Conservation (phyloP, 2,888 invertebrate genomes). For the Nomada goodeniana region DNA sequence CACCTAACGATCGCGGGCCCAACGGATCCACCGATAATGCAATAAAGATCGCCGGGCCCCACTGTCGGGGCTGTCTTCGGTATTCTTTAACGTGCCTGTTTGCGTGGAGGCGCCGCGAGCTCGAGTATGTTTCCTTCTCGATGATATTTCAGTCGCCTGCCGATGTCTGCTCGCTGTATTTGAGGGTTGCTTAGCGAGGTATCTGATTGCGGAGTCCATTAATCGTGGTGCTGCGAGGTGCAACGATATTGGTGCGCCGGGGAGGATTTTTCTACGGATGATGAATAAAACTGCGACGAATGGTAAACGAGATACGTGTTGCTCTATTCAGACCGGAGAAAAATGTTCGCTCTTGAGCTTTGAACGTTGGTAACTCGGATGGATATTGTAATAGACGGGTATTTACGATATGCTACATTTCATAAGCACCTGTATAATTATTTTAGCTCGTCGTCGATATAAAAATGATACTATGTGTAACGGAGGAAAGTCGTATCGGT, state of each 20-base stretch:
- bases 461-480: background rate
- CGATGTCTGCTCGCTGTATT: background rate
- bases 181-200: background rate
- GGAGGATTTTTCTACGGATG: too few relatives aligned
- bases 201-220: slow-evolving; percentile 18
- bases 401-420: too few relatives aligned
- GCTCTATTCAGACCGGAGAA: too few relatives aligned
- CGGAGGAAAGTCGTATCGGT: background rate
- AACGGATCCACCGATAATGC: slow-evolving; percentile 55
- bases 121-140: background rate
- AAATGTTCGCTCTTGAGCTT: too few relatives aligned
- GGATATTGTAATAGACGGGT: too few relatives aligned
- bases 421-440: too few relatives aligned
- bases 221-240: background rate
- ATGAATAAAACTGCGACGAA: too few relatives aligned
- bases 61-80: slow-evolving; percentile 46
- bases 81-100: slow-evolving; percentile 29
- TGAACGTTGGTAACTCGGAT: too few relatives aligned
- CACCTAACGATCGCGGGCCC: slow-evolving; percentile 53
- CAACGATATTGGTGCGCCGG: background rate
- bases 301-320: too few relatives aligned
- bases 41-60: slow-evolving; percentile 46
- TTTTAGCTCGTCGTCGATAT: background rate
- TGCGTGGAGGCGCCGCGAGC: background rate
- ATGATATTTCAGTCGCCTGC: slow-evolving; percentile 28